Conservation (phyloP, 2,888 invertebrate genomes). For the Melanchra persicariae region DNA sequence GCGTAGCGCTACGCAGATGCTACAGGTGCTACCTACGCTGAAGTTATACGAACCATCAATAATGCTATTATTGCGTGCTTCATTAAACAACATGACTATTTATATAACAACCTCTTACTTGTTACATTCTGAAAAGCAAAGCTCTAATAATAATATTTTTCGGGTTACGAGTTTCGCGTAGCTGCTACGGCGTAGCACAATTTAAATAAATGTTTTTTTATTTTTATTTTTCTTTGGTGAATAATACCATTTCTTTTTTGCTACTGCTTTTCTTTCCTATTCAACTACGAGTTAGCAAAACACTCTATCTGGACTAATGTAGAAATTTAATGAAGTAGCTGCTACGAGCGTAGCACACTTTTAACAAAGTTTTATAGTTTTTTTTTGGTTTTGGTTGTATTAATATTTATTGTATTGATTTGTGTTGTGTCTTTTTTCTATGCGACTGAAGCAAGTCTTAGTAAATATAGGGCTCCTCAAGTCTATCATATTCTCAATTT, state of each 20-base stretch:
- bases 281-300: neutral
- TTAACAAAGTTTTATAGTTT: neutral
- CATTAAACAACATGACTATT: neutral
- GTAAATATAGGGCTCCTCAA: neutral
- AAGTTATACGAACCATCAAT: neutral
- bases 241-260: neutral
- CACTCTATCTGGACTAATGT: neutral
- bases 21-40: constrained; percentile 46
- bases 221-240: too few relatives aligned
- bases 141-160: neutral
- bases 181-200: constrained; percentile 44
- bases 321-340: neutral
- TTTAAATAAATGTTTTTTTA: neutral
- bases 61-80: neutral
- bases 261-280: neutral
- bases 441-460: too few relatives aligned
- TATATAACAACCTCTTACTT: constrained; percentile 2
- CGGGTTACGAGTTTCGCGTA: constrained; percentile 25
- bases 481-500: neutral
- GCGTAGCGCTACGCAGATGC: constrained; percentile 45
- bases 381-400: too few relatives aligned
- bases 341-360: neutral
- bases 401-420: too few relatives aligned
- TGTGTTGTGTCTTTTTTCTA: too few relatives aligned
- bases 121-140: neutral